phyloP scores from a whole-genome alignment of 2,113 vertebrate species.

The Poeciliopsis retropinna region DNA sequence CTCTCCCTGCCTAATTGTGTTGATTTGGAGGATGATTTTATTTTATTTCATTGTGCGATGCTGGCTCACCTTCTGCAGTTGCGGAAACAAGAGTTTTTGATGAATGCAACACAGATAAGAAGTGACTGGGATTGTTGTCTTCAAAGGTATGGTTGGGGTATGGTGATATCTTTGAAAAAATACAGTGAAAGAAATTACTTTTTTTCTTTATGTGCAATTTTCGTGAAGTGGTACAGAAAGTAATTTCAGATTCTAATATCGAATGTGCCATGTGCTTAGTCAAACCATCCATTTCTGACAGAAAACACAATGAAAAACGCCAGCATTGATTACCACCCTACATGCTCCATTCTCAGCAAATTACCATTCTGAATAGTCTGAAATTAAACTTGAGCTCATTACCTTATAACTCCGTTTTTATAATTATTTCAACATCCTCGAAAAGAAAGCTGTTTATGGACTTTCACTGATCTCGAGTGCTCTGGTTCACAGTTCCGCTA shows the following conservation, averaged over 20 bases:
- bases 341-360: slow-evolving; percentile 44
- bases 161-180: slow-evolving; percentile 6
- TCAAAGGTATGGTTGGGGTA: slow-evolving; percentile 17
- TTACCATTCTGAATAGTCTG: slow-evolving; percentile 28
- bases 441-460: slow-evolving; percentile 42
- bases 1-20: slow-evolving; percentile 67
- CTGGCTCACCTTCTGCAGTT: slow-evolving; percentile 55
- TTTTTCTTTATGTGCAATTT: slow-evolving; percentile 4
- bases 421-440: slow-evolving; percentile 22
- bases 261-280: slow-evolving; percentile 25
- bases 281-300: slow-evolving; percentile 29
- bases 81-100: slow-evolving; percentile 61
- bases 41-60: slow-evolving; percentile 8
- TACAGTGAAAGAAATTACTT: slow-evolving; percentile 14
- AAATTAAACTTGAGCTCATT: slow-evolving; percentile 47
- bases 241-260: slow-evolving; percentile 8
- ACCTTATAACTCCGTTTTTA: slow-evolving; percentile 44
- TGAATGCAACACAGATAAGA: slow-evolving; percentile 57
- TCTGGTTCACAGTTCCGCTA: slow-evolving; percentile 51
- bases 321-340: slow-evolving; percentile 33
- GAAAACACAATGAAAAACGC: slow-evolving; percentile 15
- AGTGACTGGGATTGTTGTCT: slow-evolving; percentile 33
- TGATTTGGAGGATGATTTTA: slow-evolving; percentile 47
- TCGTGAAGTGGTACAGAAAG: slow-evolving; percentile 15
- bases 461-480: slow-evolving; percentile 59